Evolutionary conservation across 2,797 vertebrate species (phyloP), one percentile per base, ranked within the genome.

Genomic region (Gymnodraco acuticeps): DNA sequence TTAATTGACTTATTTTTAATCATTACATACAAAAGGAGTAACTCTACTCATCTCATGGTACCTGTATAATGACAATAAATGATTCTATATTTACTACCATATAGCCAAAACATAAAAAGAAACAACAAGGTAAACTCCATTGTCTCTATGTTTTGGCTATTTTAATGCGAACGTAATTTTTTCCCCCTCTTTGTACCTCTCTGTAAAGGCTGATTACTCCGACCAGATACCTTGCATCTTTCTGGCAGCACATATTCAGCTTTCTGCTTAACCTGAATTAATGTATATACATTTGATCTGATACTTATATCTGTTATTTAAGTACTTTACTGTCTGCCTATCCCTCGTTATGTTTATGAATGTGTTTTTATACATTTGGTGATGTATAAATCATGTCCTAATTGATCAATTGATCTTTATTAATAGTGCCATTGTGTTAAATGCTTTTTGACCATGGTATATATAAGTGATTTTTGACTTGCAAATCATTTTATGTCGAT

Each of bases 391-490:
- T 79, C 16, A 73, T 76, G 71, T 81, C 78, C 78, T 72, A 60
- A 61, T 72, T 79, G 14, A 78, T 82, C 46, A 67, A 80, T 69
- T 38, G 33, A 73, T 69, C 62, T 63, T 74, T 56, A 55, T 87
- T 12, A 82, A 70, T 77, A n/a, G 87, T 94, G 89, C 87, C 89
- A 90, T 87, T 64, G 68, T 78, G 67, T 89, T 87, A 75, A 88
- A 78, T 81, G 19, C 43, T 62, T 78, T 60, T 60, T 76, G 41
- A 85, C 15, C 16, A 23, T 47, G 41, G 19, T 68, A 31, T 58
- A 72, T 53, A n/a, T 63, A 45, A 78, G 55, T 70, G 14, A 76
- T 80, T 85, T 75, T 42, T 71, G 53, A 59, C 74, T 79, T 73
- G 43, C 55, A 60, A 71, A 56, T 70, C 12, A 58, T 66, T 38